A percentile compares a stretch with the other conserved stretches of the same genome.
phyloP scores from a whole-genome alignment of 2,888 invertebrate genomes.

The Apoderus coryli region DNA sequence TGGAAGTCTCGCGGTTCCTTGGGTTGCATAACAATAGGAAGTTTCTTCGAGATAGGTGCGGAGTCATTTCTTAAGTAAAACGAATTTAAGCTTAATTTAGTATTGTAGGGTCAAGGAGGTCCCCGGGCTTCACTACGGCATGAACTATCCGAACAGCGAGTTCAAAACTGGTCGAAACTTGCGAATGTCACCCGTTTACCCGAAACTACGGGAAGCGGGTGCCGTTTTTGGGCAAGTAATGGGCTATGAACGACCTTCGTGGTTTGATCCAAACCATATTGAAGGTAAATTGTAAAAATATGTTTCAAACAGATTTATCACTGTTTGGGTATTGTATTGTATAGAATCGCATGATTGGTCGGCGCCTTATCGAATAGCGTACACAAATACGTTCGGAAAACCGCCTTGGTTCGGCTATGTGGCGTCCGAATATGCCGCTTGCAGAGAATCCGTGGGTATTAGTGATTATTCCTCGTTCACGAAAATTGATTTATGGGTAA shows the following conservation, averaged over 20 bases:
- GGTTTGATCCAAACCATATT: slow-evolving; percentile 53
- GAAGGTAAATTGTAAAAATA: slow-evolving; percentile 24
- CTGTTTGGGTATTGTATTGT: too few species aligned
- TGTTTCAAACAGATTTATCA: too few species aligned
- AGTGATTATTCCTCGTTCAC: slow-evolving; percentile 97
- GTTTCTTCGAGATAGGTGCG: slow-evolving; percentile 78
- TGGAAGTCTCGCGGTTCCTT: slow-evolving; percentile 80
- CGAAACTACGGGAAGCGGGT: slow-evolving; percentile 76
- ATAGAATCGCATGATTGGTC: slow-evolving; percentile 37
- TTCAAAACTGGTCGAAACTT: slow-evolving; percentile 75
- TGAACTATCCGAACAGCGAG: slow-evolving; percentile 74
- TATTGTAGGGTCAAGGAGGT: slow-evolving; percentile 89
- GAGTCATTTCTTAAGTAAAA: too few species aligned
- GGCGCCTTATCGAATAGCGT: slow-evolving; percentile 51
- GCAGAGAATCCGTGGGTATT: slow-evolving; percentile 81
- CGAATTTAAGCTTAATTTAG: too few species aligned
- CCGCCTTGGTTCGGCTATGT: slow-evolving; percentile 89
- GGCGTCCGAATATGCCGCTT: slow-evolving; percentile 80
- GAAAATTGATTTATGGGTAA: slow-evolving; percentile 85
- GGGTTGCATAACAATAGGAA: slow-evolving; percentile 90
- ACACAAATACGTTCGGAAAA: slow-evolving; percentile 76
- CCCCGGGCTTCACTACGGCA: slow-evolving; percentile 73
- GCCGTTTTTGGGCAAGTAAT: slow-evolving; percentile 94
- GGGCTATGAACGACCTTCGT: slow-evolving; percentile 93
- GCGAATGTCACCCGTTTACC: slow-evolving; percentile 89